phyloP scores from a whole-genome alignment of 2,888 invertebrate species.

The Dioctria linearis region DNA sequence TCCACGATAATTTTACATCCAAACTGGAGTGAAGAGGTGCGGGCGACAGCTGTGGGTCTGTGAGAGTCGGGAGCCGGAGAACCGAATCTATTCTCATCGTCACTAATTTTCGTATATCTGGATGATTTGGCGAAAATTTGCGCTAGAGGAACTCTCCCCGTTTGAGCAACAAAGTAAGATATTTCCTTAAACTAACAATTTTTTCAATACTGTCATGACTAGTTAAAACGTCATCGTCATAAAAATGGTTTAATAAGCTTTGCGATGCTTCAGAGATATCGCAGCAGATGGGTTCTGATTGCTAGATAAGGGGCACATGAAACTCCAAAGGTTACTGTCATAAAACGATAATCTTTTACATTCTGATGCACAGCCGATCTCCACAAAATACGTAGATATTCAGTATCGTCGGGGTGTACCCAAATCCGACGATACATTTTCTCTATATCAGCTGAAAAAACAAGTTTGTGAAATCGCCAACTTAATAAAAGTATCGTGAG shows the following conservation, averaged over 20 bases:
- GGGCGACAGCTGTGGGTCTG: no score
- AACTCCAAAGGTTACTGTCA: conserved; percentile 59
- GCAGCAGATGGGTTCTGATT: conserved; percentile 52
- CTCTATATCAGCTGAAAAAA: conserved; percentile 61
- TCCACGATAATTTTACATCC: no score
- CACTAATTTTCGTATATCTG: no score
- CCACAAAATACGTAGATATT: conserved; percentile 60
- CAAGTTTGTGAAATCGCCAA: conserved; percentile 53
- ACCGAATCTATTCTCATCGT: no score
- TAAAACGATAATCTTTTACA: conserved; percentile 56
- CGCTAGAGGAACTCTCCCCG: conserved; percentile 33
- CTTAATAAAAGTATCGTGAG: conserved; percentile 51
- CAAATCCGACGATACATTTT: conserved; percentile 62
- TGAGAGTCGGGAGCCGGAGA: no score
- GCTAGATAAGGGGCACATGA: conserved; percentile 58
- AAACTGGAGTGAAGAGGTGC: no score
- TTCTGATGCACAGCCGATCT: conserved; percentile 42
- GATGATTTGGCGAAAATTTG: conserved; percentile 47
- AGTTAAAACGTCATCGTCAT: conserved; percentile 56
- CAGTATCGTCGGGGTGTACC: conserved; percentile 55
- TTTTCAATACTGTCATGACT: conserved; percentile 33
- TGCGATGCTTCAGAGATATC: conserved; percentile 57
- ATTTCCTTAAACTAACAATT: not conserved
- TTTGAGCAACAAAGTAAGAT: conserved; percentile 13
- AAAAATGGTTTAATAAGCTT: conserved; percentile 48